Base-by-base conservation (phyloP, 2,888 invertebrate species). In the Eutolmus rufibarbis region DNA sequence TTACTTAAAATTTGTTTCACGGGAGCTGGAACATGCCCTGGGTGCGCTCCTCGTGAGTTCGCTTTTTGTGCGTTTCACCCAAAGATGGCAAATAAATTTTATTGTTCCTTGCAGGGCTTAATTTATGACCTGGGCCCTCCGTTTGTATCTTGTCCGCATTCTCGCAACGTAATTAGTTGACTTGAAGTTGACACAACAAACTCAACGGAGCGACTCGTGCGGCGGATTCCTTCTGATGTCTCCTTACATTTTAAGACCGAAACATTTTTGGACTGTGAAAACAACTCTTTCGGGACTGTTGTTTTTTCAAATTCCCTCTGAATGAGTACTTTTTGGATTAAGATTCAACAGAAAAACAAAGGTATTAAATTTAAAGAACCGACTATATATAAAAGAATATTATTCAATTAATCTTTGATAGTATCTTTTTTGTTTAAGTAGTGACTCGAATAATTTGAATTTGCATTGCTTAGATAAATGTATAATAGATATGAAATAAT, bases 1-100 rank as follows among this genome's bases (percentile, higher is more conserved):
- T 76, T 76, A 76, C 43, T 43, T 78, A 78, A 78, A 78, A 78
- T 78, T 78, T 78, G 78, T 78, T 28, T 46, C 40, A 46, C 37
- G 46, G 78, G 19, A 78, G 43, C 40, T 34, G 4, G 1, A 76
- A 76, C 76, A 76, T n/a, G 66, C 34, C 76, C 34, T 43, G 40
- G n/a, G 23, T 28, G 40, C 46, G 34, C 9, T 16, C 12, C 28
- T 43, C 46, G 28, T 78, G 78, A 23, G 23, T 46, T 46, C 40
- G 8, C 14, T 40, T 40, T 19, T n/a, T 78, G 7, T 40, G 23
- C 56, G 66, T 82, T 82, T 82, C 40, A 66, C 12, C 66, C 82
- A 46, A 82, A 82, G 57, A 82, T 66, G 57, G 82, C n/a, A 31
- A 66, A 82, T 40, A 82, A 82, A 82, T 82, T 82, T 82, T 37